These are phyloP conservation scores for Phalacrocorax carbo DNA, from an alignment of 2,113 vertebrate genomes.

Conservation along the genomic window DNA sequence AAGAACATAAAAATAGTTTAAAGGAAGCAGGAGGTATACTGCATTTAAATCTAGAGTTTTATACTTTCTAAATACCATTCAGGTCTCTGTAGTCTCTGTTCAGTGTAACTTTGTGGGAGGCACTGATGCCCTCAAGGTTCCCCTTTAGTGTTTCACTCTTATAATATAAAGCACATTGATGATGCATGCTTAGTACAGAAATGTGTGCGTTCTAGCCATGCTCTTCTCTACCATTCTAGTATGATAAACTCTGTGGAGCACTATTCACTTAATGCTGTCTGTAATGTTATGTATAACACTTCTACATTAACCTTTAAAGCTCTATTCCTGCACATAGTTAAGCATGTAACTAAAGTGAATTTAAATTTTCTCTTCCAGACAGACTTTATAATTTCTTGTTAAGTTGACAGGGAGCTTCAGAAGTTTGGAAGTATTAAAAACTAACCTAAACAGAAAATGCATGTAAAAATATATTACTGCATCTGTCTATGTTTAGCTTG, in stretches of 20 bases:
- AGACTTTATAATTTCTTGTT: neutral
- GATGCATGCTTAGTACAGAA: neutral
- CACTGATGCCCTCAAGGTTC: neutral
- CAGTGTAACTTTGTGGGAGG: neutral
- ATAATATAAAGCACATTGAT: neutral
- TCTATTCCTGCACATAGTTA: neutral
- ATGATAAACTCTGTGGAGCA: neutral
- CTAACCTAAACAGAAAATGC: neutral
- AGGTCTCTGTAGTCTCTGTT: neutral
- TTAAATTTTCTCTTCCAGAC: neutral
- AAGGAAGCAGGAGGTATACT: neutral
- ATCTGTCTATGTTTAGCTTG: neutral
- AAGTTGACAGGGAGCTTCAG: neutral
- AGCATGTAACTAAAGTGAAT: neutral
- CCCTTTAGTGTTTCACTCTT: too few species aligned
- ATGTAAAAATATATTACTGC: neutral
- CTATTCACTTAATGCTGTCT: neutral
- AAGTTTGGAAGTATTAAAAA: neutral
- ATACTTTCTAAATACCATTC: neutral
- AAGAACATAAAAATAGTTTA: neutral
- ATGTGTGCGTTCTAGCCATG: fast-evolving
- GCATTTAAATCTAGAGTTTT: neutral
- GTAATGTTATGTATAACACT: neutral
- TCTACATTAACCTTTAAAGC: neutral
- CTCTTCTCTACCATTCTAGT: neutral